Conservation (phyloP, 2,113 vertebrate species). For the Anoura caudifer region DNA sequence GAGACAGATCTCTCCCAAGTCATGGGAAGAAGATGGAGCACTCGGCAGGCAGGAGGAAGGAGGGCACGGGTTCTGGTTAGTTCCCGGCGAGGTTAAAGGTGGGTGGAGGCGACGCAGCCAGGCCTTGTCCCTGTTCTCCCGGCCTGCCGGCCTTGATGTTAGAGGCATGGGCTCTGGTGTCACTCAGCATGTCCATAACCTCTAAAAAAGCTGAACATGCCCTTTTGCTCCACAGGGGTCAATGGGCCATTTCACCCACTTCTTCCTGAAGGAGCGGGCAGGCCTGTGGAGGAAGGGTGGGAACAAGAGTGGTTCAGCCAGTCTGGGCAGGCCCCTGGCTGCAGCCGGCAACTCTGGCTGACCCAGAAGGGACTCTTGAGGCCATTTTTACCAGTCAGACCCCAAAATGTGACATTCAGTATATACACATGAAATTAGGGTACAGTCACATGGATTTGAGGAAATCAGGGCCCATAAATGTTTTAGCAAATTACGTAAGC, state of each 20-base stretch:
- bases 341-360: neutral
- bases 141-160: neutral
- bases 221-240: slow-evolving; percentile 60
- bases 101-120: neutral
- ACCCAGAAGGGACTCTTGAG: neutral
- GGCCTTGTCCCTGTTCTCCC: neutral
- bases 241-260: slow-evolving; percentile 38
- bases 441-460: neutral
- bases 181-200: slow-evolving; percentile 36
- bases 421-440: neutral
- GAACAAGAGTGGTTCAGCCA: neutral
- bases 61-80: slow-evolving; percentile 37
- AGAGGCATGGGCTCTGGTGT: slow-evolving; percentile 4
- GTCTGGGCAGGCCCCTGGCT: neutral
- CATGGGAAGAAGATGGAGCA: slow-evolving; percentile 80
- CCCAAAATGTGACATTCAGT: neutral
- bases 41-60: slow-evolving; percentile 49
- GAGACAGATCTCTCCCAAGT: slow-evolving; percentile 80
- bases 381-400: neutral
- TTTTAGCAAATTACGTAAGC: neutral
- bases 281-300: slow-evolving; percentile 59
- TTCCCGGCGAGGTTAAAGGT: rapidly evolving
- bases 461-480: neutral
- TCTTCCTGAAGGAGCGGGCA: slow-evolving; percentile 55
- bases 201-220: slow-evolving; percentile 46